A percentile compares a stretch with the other conserved stretches of the same genome.
Conservation (phyloP, 2,797 vertebrate species). For the Rhinella marina region DNA sequence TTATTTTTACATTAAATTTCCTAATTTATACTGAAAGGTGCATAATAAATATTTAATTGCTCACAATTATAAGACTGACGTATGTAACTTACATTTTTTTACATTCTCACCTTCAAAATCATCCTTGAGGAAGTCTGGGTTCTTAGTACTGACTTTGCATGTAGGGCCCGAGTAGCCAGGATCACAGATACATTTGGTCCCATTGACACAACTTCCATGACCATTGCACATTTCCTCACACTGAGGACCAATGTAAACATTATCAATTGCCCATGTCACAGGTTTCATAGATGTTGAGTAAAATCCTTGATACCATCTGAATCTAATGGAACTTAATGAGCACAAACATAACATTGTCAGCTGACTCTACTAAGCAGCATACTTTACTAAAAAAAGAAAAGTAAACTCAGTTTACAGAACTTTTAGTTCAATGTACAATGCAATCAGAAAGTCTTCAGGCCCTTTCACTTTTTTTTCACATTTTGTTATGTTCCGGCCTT, state of each 20-base stretch:
- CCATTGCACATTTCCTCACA: slow-evolving; percentile 97
- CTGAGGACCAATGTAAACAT: slow-evolving; percentile 93
- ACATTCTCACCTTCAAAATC: slow-evolving; percentile 91
- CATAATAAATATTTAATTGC: background rate
- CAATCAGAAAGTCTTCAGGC: too few species aligned
- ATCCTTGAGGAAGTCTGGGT: slow-evolving; percentile 96
- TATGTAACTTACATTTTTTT: too few species aligned
- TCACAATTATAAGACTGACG: background rate
- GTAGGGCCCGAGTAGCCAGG: slow-evolving; percentile 87
- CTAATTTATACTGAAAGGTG: background rate
- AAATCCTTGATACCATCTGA: slow-evolving; percentile 98
- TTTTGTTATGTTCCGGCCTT: too few species aligned
- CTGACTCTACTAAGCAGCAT: background rate
- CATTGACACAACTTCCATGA: slow-evolving; percentile 89
- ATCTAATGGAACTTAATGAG: slow-evolving; percentile 86
- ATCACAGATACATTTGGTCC: slow-evolving; percentile 91
- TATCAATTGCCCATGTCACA: slow-evolving; percentile 95
- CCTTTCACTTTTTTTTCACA: too few species aligned
- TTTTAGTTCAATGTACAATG: background rate
- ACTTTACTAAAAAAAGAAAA: too few species aligned
- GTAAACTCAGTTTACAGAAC: background rate
- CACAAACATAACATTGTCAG: slow-evolving; percentile 4
- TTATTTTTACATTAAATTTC: background rate
- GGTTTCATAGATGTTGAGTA: slow-evolving; percentile 86
- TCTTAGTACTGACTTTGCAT: slow-evolving; percentile 89